Percentiles rank a stretch among this genome's conserved stretches.
Conservation (phyloP, 2,113 vertebrate genomes). For the Cyanoramphus novaezelandiae region DNA sequence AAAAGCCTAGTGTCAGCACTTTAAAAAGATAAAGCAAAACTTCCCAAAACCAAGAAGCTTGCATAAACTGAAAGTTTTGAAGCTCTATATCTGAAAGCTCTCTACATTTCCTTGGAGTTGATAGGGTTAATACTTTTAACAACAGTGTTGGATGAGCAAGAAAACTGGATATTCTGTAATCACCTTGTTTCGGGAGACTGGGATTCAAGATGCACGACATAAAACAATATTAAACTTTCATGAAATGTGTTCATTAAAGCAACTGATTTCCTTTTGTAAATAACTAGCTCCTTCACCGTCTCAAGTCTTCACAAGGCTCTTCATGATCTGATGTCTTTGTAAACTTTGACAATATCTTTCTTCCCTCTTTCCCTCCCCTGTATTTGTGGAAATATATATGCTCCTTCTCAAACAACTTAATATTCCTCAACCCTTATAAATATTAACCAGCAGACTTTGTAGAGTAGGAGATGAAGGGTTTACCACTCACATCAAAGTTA, state of each 20-base stretch:
- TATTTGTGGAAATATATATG: not conserved
- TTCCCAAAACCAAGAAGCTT: not conserved
- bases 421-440: not conserved
- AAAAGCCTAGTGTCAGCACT: not conserved
- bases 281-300: not conserved
- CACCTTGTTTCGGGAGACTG: not conserved
- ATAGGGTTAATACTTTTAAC: not conserved
- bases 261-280: not conserved
- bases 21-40: not conserved
- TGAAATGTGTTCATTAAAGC: conserved; percentile 37
- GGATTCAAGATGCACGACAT: not conserved
- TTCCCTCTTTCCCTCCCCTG: not conserved
- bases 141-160: not conserved
- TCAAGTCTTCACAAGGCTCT: not conserved
- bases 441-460: not conserved
- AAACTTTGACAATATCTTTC: not conserved
- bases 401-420: not conserved
- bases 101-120: not conserved
- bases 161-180: not conserved
- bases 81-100: not conserved
- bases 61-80: not conserved
- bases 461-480: not conserved
- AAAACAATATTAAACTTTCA: conserved; percentile 32
- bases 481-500: conserved; percentile 34
- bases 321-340: not conserved